Conservation (phyloP, 2,888 invertebrate species). For the Suillia variegata region DNA sequence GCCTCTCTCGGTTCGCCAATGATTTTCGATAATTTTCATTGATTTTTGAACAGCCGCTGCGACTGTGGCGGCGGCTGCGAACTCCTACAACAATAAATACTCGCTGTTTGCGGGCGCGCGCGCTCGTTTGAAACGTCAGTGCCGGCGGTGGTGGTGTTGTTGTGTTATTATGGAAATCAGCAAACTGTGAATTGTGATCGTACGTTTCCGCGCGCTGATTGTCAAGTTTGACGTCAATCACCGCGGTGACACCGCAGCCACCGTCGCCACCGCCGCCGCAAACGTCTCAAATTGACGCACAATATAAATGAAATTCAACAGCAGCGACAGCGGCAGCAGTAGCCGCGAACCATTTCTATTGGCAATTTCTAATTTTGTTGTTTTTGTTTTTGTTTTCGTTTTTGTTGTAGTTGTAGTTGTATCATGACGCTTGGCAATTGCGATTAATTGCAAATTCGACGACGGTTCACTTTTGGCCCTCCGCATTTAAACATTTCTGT, state of each 20-base stretch:
- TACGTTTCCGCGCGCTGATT: constrained; percentile 28
- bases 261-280: too few relatives aligned
- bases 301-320: constrained; percentile 22
- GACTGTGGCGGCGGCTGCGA: neutral
- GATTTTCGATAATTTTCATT: neutral
- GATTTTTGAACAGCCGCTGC: neutral
- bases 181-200: neutral
- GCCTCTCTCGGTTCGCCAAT: neutral
- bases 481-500: too few relatives aligned
- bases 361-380: too few relatives aligned
- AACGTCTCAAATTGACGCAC: constrained; percentile 45
- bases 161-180: constrained; percentile 6
- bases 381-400: too few relatives aligned
- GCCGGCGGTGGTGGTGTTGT: neutral
- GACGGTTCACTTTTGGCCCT: too few relatives aligned
- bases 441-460: too few relatives aligned
- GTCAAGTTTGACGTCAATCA: constrained; percentile 43
- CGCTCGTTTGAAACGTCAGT: too few relatives aligned
- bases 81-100: neutral
- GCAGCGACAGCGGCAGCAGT: neutral
- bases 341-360: too few relatives aligned
- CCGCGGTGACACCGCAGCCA: constrained; percentile 42
- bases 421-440: too few relatives aligned
- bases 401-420: too few relatives aligned
- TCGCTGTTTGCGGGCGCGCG: neutral